Conservation (phyloP, 2,113 vertebrate species). For the mouse (Mus musculus) region DNA sequence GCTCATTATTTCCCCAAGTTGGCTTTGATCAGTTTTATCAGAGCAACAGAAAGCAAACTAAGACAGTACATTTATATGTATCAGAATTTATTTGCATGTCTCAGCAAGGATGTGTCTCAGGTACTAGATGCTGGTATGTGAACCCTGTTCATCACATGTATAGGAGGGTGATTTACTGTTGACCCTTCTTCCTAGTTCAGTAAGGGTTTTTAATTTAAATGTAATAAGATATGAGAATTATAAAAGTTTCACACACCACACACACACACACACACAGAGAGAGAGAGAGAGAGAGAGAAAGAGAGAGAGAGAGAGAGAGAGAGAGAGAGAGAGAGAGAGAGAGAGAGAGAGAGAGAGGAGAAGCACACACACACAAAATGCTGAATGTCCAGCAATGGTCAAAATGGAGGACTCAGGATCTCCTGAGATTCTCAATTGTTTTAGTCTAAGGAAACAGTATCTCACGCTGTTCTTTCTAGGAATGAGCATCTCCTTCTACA, state of each 20-base stretch:
- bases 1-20: background rate
- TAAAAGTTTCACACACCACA: background rate
- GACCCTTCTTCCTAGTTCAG: background rate
- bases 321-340: too few species aligned
- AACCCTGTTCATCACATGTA: background rate
- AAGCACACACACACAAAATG: too few species aligned
- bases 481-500: background rate
- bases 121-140: background rate
- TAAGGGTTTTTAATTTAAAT: background rate
- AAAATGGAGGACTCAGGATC: too few species aligned
- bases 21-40: background rate
- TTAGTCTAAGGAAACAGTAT: background rate
- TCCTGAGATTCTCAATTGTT: background rate
- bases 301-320: too few species aligned
- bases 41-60: background rate
- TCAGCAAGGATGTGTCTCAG: background rate
- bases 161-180: background rate
- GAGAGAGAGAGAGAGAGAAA: too few species aligned
- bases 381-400: too few species aligned
- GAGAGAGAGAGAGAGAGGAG: too few species aligned
- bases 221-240: background rate
- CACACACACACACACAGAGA: too few species aligned
- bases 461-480: background rate
- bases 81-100: background rate
- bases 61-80: too few species aligned